Evolutionary conservation across 2,888 invertebrate species (phyloP), one percentile per base, ranked within the genome.

Genomic region (Pemphredon lugubris): DNA sequence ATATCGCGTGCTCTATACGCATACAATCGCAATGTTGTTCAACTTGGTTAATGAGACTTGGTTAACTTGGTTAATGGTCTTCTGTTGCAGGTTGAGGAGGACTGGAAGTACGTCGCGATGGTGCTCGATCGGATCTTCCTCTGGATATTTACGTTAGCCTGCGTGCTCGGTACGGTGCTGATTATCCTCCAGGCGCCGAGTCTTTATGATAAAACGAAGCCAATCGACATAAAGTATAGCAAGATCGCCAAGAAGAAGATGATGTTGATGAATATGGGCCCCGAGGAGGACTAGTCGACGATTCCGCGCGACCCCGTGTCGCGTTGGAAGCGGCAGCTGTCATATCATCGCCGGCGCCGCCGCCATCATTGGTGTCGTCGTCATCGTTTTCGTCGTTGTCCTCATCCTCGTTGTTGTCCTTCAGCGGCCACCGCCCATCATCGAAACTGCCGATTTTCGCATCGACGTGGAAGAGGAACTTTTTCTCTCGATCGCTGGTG

Each of bases 31-130:
- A n/a, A n/a, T n/a, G n/a, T n/a, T n/a, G n/a, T n/a, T n/a, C n/a
- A n/a, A n/a, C n/a, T n/a, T n/a, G n/a, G n/a, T n/a, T n/a, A n/a
- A n/a, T n/a, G n/a, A n/a, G n/a, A n/a, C n/a, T n/a, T n/a, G n/a
- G n/a, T n/a, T n/a, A n/a, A n/a, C n/a, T n/a, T n/a, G n/a, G n/a
- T n/a, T n/a, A n/a, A n/a, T n/a, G n/a, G n/a, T 6, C 26, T 20
- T 44, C 0, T 61, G 57, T 13, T 74, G 66, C 91, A 97, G 97
- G 96, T 97, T 86, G 96, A 96, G 90, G 97, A 98, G 91, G 98
- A 98, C 91, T 98, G 98, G 98, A 98, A 98, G 90, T 98, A 97
- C 92, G 97, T 98, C 45, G 94, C 94, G 73, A 96, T 98, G 97
- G 98, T 98, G 77, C 92, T 98, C 90, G 98, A 98, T 91, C 94